These are phyloP conservation scores for Ctenopoma multispine DNA, from an alignment of 2,797 vertebrate genomes.

Conservation along the genomic window DNA sequence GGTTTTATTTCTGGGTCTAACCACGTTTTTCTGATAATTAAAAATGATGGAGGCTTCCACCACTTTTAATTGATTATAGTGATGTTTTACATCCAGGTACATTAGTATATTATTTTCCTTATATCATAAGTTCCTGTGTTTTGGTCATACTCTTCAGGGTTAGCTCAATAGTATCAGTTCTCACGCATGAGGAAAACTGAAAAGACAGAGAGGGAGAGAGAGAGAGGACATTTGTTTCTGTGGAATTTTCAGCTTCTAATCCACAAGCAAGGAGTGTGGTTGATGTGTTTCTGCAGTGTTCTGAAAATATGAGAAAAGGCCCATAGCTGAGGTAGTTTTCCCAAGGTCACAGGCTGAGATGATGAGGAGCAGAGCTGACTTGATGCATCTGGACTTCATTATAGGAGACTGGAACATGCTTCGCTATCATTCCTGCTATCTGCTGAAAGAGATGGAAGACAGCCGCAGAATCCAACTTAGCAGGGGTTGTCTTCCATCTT, in stretches of 20 bases:
- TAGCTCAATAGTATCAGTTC: constrained; percentile 14
- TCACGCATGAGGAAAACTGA: constrained; percentile 22
- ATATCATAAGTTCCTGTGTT: background rate
- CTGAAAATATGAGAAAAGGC: constrained; percentile 43
- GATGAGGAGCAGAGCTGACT: constrained; percentile 71
- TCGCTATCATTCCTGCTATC: constrained; percentile 66
- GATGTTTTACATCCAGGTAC: constrained; percentile 30
- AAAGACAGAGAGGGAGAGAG: constrained; percentile 2
- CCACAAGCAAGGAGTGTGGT: constrained; percentile 27
- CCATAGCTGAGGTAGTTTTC: constrained; percentile 68
- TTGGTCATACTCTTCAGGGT: constrained; percentile 4
- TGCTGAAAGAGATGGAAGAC: constrained; percentile 68
- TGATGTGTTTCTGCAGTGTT: constrained; percentile 42
- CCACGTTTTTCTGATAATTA: constrained; percentile 36
- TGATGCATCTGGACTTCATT: constrained; percentile 77
- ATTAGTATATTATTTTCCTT: constrained; percentile 2
- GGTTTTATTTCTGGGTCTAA: constrained; percentile 54
- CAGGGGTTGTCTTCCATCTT: constrained; percentile 66
- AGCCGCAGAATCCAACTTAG: constrained; percentile 61
- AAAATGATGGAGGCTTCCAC: constrained; percentile 7
- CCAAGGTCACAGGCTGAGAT: constrained; percentile 66
- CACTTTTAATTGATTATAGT: constrained; percentile 44
- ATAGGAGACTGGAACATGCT: constrained; percentile 60
- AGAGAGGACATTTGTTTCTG: constrained; percentile 34
- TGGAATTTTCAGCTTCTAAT: constrained; percentile 58